Evolutionary conservation across 1,140 invertebrate genomes (phyloP).

Genomic region (Aphaenogaster rudis): DNA sequence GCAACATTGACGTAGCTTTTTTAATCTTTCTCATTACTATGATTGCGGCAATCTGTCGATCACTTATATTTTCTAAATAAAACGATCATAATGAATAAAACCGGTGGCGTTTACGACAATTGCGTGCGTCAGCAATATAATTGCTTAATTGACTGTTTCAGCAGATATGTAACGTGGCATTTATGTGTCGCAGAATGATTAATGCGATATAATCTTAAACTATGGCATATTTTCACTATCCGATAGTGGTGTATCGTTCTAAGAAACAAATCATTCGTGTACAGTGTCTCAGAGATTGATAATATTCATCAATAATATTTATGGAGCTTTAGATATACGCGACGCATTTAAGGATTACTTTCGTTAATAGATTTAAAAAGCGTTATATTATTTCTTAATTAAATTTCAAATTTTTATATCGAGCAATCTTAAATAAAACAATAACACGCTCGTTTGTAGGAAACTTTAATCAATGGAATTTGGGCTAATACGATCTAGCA

Average conservation of each 20-base stretch:
- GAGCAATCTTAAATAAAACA: background rate
- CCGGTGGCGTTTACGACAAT: background rate
- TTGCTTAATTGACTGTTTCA: constrained; percentile 39
- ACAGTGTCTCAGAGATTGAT: background rate
- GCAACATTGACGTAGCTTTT: background rate
- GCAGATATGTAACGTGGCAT: constrained; percentile 6
- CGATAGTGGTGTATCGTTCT: background rate
- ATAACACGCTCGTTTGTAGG: background rate
- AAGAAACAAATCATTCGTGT: background rate
- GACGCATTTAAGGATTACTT: background rate
- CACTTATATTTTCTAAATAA: background rate
- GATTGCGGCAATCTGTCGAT: background rate
- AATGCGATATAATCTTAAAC: background rate
- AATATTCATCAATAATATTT: background rate
- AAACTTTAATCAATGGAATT: background rate
- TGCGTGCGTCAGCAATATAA: constrained; percentile 28
- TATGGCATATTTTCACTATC: background rate
- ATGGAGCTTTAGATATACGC: background rate
- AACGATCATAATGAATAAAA: constrained; percentile 11
- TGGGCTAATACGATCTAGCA: background rate
- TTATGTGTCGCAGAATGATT: background rate
- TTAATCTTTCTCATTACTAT: background rate
- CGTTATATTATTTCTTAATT: background rate
- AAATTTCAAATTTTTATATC: background rate
- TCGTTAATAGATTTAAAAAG: background rate